Conservation (phyloP, 2,888 invertebrate species). For the Eupeodes latifasciatus region DNA sequence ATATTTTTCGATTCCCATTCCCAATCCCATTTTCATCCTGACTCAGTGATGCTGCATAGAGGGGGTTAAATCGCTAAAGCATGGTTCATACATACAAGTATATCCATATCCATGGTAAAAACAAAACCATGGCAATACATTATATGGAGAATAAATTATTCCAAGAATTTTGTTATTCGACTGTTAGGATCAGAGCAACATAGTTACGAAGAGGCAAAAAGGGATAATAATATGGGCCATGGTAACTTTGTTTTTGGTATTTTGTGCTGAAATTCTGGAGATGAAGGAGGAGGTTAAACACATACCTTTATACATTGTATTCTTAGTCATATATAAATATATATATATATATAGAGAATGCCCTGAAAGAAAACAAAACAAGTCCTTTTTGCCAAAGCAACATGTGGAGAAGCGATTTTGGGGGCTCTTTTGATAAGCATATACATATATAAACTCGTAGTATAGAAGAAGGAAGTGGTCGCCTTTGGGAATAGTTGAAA, state of each 20-base stretch:
- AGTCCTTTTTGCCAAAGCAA: conserved; percentile 45
- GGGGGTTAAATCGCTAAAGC: conserved; percentile 18
- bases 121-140: conserved; percentile 35
- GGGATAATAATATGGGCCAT: conserved; percentile 39
- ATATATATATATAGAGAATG: not conserved
- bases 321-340: not conserved
- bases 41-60: no score
- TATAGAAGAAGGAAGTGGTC: conserved; percentile 19
- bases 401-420: conserved; percentile 44
- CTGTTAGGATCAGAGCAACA: conserved; percentile 30
- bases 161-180: conserved; percentile 42
- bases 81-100: not conserved
- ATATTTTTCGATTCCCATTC: not conserved
- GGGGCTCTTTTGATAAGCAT: not conserved
- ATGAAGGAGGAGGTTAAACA: not conserved
- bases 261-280: conserved; percentile 31
- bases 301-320: not conserved
- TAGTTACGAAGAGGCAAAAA: not conserved
- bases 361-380: not conserved
- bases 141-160: conserved; percentile 49
- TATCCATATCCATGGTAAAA: conserved; percentile 1
- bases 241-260: conserved; percentile 46
- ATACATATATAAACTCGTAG: no score
- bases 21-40: not conserved
- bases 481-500: conserved; percentile 38